Evolutionary conservation across 2,888 invertebrate genomes (phyloP).

Genomic region (Sminthurides aquaticus): DNA sequence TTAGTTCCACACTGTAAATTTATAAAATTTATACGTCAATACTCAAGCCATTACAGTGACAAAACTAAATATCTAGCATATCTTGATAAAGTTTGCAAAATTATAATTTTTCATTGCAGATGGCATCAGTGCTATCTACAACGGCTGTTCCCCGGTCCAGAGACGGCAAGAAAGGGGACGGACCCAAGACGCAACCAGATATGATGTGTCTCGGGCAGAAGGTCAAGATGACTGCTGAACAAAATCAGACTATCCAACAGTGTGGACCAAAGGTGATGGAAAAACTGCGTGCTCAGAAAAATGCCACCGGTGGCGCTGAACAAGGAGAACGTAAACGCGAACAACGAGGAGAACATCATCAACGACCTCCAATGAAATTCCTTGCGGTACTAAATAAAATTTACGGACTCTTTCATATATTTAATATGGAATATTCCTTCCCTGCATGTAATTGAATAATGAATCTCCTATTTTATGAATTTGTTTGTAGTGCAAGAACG

Average conservation of each 20-base stretch:
- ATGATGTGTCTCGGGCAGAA: neutral
- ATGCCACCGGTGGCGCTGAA: neutral
- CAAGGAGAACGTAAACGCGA: neutral
- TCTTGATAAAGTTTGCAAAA: too few relatives aligned
- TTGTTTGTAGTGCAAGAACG: neutral
- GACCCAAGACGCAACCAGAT: too few relatives aligned
- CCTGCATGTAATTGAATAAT: neutral
- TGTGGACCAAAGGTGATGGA: neutral
- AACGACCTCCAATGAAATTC: neutral
- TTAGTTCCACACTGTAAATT: too few relatives aligned
- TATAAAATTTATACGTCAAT: too few relatives aligned
- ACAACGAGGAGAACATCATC: neutral
- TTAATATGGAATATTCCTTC: neutral
- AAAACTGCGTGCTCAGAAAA: neutral
- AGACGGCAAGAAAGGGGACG: too few relatives aligned
- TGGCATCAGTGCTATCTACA: neutral
- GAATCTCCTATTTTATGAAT: neutral
- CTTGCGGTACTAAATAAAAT: neutral
- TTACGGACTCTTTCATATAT: too few relatives aligned
- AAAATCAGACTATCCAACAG: neutral
- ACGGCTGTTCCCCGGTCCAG: neutral
- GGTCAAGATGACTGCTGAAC: neutral
- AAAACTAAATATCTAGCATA: too few relatives aligned
- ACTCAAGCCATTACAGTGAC: too few relatives aligned
- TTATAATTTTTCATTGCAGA: neutral